Percentiles rank a stretch among this genome's conserved stretches.
phyloP scores from a whole-genome alignment of 2,888 invertebrate genomes.

The Iselma pallidipennis region DNA sequence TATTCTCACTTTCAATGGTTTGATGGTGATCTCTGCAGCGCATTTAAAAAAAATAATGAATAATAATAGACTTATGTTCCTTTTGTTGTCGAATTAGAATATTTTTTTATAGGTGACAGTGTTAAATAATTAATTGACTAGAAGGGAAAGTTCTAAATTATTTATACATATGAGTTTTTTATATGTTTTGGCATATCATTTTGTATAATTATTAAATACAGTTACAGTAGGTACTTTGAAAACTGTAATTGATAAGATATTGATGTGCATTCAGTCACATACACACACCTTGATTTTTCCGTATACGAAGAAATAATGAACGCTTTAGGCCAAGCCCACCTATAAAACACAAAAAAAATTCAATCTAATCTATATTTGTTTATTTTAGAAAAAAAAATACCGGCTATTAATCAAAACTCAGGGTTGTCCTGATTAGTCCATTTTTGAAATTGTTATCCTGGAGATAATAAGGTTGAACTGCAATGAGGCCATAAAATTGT shows the following conservation, averaged over 20 bases:
- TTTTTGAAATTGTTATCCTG: too few relatives aligned
- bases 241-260: background rate
- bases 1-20: constrained; percentile 21
- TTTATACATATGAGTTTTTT: too few relatives aligned
- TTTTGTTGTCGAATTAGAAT: background rate
- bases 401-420: too few relatives aligned
- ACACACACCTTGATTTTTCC: background rate
- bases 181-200: too few relatives aligned
- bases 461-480: too few relatives aligned
- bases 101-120: background rate
- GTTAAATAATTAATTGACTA: background rate
- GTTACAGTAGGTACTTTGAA: too few relatives aligned
- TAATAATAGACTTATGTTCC: background rate
- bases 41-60: background rate
- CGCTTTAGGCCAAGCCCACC: background rate
- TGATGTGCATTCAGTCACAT: background rate
- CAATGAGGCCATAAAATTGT: too few relatives aligned
- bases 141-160: background rate
- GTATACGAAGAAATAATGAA: background rate
- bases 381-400: background rate
- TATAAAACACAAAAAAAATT: background rate
- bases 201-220: too few relatives aligned
- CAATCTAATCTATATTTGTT: background rate
- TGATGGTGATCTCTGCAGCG: background rate
- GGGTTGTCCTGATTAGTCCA: too few relatives aligned